A percentile compares a stretch with the other conserved stretches of the same genome.
These are phyloP conservation scores for Slavum lentiscoides DNA, from an alignment of 2,888 invertebrate genomes.

Conservation along the genomic window DNA sequence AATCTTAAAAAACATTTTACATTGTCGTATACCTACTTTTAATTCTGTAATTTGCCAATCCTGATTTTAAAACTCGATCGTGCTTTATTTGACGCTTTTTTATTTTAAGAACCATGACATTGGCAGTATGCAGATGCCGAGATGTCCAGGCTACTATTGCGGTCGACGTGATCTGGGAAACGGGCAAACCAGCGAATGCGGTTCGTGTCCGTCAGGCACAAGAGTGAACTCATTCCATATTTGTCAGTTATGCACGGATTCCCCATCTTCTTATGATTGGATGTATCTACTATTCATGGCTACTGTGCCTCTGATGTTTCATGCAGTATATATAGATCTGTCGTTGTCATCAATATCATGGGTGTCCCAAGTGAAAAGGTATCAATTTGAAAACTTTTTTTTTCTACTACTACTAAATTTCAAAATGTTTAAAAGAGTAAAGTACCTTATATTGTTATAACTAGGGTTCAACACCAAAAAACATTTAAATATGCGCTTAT, in stretches of 20 bases:
- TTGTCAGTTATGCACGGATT: conserved; percentile 75
- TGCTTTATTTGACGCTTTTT: neutral
- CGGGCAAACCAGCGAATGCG: conserved; percentile 79
- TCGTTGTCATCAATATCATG: conserved; percentile 59
- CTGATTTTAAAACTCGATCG: too few relatives aligned
- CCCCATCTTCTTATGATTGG: conserved; percentile 86
- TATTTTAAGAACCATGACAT: conserved; percentile 14
- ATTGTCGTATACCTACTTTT: too few relatives aligned
- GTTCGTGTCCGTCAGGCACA: conserved; percentile 83
- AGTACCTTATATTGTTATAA: too few relatives aligned
- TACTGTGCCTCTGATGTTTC: conserved; percentile 80
- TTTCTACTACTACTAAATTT: neutral
- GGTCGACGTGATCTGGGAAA: conserved; percentile 71
- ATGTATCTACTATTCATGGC: conserved; percentile 93
- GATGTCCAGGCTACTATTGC: conserved; percentile 83
- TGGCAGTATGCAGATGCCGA: conserved; percentile 1
- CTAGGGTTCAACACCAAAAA: too few relatives aligned
- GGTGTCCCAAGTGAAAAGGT: conserved; percentile 65
- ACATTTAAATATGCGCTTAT: too few relatives aligned
- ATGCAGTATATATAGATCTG: conserved; percentile 87
- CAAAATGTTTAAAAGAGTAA: conserved; percentile 26
- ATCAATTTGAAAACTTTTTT: neutral
- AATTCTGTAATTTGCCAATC: too few relatives aligned
- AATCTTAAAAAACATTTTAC: too few relatives aligned
- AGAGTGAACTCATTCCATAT: conserved; percentile 70